These are phyloP conservation scores for Syrmaticus mikado DNA, from an alignment of 2,113 vertebrate genomes.

Conservation along the genomic window DNA sequence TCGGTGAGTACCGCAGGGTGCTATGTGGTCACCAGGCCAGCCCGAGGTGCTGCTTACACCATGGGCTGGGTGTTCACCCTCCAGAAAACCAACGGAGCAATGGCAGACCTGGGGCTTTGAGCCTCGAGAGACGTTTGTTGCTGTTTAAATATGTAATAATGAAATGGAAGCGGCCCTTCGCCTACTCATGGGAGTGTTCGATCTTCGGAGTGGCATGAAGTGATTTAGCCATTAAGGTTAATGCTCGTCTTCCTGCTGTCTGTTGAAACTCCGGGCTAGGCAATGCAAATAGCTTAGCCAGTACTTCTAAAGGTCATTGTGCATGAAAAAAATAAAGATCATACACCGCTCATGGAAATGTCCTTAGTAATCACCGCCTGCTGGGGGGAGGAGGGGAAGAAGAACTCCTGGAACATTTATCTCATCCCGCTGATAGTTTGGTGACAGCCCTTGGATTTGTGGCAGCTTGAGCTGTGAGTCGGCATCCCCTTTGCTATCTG, in stretches of 20 bases:
- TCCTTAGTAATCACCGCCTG: conserved; percentile 70
- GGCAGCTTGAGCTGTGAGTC: not conserved
- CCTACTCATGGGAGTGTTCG: conserved; percentile 47
- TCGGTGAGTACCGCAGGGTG: not conserved
- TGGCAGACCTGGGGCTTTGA: not conserved
- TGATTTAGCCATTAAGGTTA: conserved; percentile 83
- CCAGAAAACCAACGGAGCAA: not conserved
- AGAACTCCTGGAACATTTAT: conserved; percentile 25
- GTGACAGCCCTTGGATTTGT: conserved; percentile 21
- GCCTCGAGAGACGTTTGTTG: not conserved
- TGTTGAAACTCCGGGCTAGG: conserved; percentile 75
- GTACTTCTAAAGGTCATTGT: conserved; percentile 83
- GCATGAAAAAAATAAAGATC: conserved; percentile 70
- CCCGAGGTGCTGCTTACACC: not conserved
- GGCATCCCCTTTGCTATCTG: not conserved
- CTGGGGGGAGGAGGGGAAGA: conserved; percentile 32
- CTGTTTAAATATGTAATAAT: conserved; percentile 48
- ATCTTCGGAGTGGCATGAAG: conserved; percentile 59
- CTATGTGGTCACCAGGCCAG: not conserved
- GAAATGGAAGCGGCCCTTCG: conserved; percentile 3
- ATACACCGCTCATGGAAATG: conserved; percentile 71
- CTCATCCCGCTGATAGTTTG: conserved; percentile 10
- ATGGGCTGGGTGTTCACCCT: not conserved
- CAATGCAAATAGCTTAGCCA: conserved; percentile 81
- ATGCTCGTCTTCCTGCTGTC: conserved; percentile 76